Base-by-base conservation (phyloP, 2,113 vertebrate genomes). In the Dicerorhinus sumatrensis region DNA sequence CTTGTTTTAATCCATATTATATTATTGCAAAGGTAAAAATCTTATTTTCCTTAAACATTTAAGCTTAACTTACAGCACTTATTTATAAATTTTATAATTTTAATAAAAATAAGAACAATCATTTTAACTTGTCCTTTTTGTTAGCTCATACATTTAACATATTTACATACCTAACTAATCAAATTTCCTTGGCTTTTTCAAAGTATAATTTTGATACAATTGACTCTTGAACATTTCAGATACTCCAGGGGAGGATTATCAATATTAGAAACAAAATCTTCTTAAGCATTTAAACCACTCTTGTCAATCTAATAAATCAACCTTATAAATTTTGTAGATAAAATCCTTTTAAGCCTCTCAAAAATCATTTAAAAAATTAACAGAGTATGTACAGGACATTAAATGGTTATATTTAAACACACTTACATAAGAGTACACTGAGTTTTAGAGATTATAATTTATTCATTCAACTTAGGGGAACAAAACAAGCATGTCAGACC, bases 391-490 rank as follows among this genome's bases (percentile, higher is more conserved):
- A 83, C 8, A 96, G 91, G 73, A 89, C 77, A 93, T 91, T 65
- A 75, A 79, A 90, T 46, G 51, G n/a, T 87, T 96, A 36, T 92
- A 91, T 94, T 94, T 96, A 95, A 97, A 96, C 39, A 79, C 48
- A 62, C 31, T 93, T 96, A 94, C 8, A 6, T 82, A 94, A 96
- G n/a, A 76, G 75, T 33, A 73, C 77, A 54, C 31, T 90, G 95
- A 70, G 70, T 92, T 83, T 87, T 29, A 94, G 84, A 94, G 72
- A 94, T 96, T 69, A 84, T 88, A 96, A 84, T 96, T 91, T 75
- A 93, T 87, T 96, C 83, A 92, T 75, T 11, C 56, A 85, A 51
- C 51, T 69, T 87, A 82, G 17, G 46, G 29, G 62, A 86, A 87
- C 31, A 65, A 85, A 83, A 93, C 56, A 91, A 89, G 42, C 60